phyloP scores from a whole-genome alignment of 2,113 vertebrate species.

The Garra rufa region DNA sequence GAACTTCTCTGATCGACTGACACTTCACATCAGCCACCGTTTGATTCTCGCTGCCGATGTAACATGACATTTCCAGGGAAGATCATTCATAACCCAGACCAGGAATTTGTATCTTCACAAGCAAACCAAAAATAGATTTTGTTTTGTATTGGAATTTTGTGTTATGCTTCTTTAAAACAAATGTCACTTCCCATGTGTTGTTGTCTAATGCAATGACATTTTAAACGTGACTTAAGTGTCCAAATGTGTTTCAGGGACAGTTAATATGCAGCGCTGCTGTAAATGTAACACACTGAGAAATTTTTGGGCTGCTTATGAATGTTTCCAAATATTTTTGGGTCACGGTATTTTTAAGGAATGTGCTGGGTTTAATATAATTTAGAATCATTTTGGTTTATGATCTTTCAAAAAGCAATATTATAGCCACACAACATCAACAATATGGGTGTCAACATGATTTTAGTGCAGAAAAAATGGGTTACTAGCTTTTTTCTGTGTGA shows the following conservation, averaged over 20 bases:
- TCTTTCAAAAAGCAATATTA: too few relatives aligned
- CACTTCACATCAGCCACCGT: slow-evolving; percentile 30
- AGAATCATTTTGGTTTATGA: too few relatives aligned
- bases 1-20: slow-evolving; percentile 36
- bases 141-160: not conserved
- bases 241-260: not conserved
- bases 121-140: not conserved
- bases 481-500: not conserved
- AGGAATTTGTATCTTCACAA: not conserved
- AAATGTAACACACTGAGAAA: too few relatives aligned
- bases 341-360: not conserved
- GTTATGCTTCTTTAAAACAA: not conserved
- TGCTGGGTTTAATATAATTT: not conserved
- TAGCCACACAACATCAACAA: not conserved
- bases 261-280: not conserved
- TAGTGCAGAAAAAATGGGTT: not conserved
- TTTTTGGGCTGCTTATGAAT: too few relatives aligned
- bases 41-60: not conserved
- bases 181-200: not conserved
- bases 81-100: not conserved
- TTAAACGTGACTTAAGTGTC: not conserved
- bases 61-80: slow-evolving; percentile 23
- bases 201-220: not conserved
- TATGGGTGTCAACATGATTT: not conserved
- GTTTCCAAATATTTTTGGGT: too few relatives aligned